A percentile compares a stretch with the other conserved stretches of the same genome.
Evolutionary conservation across 2,113 vertebrate species (phyloP).

Genomic region (Nanger granti): DNA sequence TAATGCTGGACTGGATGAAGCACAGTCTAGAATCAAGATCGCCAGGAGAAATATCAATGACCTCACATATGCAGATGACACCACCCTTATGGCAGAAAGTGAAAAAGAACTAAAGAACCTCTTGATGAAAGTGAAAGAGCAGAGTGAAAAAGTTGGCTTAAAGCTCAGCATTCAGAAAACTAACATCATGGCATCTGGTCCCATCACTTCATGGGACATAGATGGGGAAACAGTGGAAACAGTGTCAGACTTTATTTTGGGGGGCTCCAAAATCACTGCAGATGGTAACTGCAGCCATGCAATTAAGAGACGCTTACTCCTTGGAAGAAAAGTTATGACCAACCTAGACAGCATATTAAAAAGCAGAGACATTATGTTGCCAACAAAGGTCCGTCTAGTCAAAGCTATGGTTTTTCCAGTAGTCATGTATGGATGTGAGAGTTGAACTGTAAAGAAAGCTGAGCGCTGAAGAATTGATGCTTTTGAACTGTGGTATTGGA

Average conservation of each 20-base stretch:
- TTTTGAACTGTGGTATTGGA: not conserved
- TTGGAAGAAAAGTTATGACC: not conserved
- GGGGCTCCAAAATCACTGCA: not conserved
- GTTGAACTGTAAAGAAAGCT: not conserved
- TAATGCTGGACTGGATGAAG: not conserved
- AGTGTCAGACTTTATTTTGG: accelerated
- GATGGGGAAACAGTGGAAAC: not conserved
- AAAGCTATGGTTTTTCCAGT: not conserved
- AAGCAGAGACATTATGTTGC: not conserved
- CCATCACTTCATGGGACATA: not conserved
- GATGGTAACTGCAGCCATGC: not conserved
- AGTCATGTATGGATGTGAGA: not conserved
- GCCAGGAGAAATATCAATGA: not conserved
- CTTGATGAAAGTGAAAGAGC: not conserved
- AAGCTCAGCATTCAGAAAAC: not conserved
- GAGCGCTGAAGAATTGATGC: not conserved
- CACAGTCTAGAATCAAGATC: not conserved
- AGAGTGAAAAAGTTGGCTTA: not conserved
- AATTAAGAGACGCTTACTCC: not conserved
- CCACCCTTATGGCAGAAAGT: not conserved
- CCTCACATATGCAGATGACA: not conserved
- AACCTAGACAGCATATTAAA: not conserved
- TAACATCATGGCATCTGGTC: not conserved
- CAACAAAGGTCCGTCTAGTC: not conserved
- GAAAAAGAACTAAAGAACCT: not conserved